Evolutionary conservation across 1,140 invertebrate genomes (phyloP).

Genomic region (Rhizoglyphus robini): DNA sequence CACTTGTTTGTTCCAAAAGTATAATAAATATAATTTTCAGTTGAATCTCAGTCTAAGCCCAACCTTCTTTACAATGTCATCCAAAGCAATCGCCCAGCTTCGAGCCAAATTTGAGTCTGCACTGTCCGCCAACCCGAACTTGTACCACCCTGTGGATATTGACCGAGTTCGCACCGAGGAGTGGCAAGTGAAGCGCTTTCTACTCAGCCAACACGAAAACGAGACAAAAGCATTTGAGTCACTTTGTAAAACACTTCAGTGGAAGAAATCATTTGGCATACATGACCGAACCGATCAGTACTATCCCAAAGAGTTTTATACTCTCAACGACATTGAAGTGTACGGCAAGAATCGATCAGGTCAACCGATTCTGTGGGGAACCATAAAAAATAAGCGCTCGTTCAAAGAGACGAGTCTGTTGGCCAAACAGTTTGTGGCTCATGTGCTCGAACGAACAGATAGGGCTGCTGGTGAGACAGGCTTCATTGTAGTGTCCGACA

Average conservation of each 20-base stretch:
- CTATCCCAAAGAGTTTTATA: conserved; percentile 18
- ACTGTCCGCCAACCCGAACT: neutral
- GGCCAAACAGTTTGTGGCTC: neutral
- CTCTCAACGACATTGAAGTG: conserved; percentile 2
- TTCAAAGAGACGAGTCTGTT: neutral
- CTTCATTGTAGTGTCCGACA: neutral
- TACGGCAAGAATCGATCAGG: neutral
- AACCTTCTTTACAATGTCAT: neutral
- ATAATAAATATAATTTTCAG: too few relatives aligned
- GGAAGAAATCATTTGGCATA: conserved; percentile 19
- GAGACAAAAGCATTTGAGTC: conserved; percentile 4
- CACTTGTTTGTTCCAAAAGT: too few relatives aligned
- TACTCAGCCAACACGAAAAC: neutral
- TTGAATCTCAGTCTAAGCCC: too few relatives aligned
- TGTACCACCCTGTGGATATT: conserved; percentile 10
- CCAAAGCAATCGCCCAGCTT: neutral
- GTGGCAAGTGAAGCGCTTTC: conserved; percentile 10
- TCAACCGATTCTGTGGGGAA: neutral
- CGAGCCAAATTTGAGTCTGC: neutral
- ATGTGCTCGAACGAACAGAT: conserved; percentile 8
- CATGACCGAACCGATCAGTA: conserved; percentile 2
- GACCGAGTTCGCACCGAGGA: conserved; percentile 13
- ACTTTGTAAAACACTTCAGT: conserved; percentile 11
- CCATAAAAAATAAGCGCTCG: neutral
- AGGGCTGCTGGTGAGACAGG: neutral